Conservation (phyloP, 2,888 invertebrate genomes). For the Artemia sinica region DNA sequence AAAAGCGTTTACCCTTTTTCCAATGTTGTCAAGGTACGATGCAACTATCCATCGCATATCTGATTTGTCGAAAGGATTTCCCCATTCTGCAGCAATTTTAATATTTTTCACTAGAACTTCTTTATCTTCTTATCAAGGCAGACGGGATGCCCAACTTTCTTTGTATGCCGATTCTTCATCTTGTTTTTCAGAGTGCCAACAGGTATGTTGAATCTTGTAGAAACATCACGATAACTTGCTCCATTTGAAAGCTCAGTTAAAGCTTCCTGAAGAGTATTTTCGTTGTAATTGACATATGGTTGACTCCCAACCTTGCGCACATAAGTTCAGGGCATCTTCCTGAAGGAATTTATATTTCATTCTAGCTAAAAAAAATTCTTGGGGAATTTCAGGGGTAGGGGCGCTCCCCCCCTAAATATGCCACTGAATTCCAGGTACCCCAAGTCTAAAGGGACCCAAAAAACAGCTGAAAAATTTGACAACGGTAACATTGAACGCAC, state of each 20-base stretch:
- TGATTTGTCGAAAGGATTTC: constrained; percentile 26
- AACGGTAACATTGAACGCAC: too few relatives aligned
- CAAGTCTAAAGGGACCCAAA: too few relatives aligned
- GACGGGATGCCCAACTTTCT: too few relatives aligned
- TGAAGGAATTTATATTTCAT: neutral
- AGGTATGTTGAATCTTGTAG: too few relatives aligned
- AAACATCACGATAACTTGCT: too few relatives aligned
- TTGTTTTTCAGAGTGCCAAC: too few relatives aligned
- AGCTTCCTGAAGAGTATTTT: too few relatives aligned
- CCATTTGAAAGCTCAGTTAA: too few relatives aligned
- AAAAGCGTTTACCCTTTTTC: constrained; percentile 22
- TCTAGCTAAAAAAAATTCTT: neutral
- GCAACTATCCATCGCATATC: constrained; percentile 24
- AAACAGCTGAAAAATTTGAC: too few relatives aligned
- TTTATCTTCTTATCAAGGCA: constrained; percentile 21
- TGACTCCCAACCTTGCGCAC: neutral
- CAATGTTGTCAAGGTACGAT: constrained; percentile 24
- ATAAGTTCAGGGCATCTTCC: constrained; percentile 6
- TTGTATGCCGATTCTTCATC: too few relatives aligned
- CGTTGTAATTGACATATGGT: neutral
- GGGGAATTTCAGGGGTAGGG: neutral
- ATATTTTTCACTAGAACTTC: constrained; percentile 25
- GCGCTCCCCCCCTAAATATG: too few relatives aligned
- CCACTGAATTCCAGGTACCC: too few relatives aligned
- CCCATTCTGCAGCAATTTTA: constrained; percentile 25